These are phyloP conservation scores for Excalfactoria chinensis DNA, from an alignment of 2,113 vertebrate genomes.

Conservation along the genomic window DNA sequence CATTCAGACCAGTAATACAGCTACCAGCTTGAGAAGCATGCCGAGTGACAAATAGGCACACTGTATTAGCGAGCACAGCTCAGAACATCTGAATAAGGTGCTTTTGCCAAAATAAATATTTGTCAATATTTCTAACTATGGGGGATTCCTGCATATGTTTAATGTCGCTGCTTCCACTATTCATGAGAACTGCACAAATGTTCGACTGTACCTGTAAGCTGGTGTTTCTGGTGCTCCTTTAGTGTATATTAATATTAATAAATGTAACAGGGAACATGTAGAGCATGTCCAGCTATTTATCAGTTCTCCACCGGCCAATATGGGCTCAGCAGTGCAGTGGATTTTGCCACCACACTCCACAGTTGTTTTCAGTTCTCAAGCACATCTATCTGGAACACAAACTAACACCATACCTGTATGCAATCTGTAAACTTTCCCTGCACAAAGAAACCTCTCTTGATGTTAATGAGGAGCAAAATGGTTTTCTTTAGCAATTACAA, in stretches of 20 bases:
- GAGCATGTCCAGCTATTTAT: slow-evolving; percentile 33
- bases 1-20: background rate
- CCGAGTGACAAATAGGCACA: background rate
- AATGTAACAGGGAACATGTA: background rate
- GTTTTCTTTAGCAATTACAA: background rate
- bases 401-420: background rate
- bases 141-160: slow-evolving; percentile 70
- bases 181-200: slow-evolving; percentile 54
- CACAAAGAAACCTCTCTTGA: background rate
- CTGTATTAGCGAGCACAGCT: background rate
- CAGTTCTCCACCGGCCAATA: fast-evolving
- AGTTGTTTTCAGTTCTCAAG: background rate
- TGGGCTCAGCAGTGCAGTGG: fast-evolving
- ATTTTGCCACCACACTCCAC: background rate
- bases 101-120: slow-evolving; percentile 60
- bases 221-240: background rate
- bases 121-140: slow-evolving; percentile 61
- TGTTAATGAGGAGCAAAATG: background rate
- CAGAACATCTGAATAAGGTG: slow-evolving; percentile 26
- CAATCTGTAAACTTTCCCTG: background rate
- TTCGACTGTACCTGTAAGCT: slow-evolving; percentile 62
- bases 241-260: slow-evolving; percentile 52
- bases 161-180: slow-evolving; percentile 50
- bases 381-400: background rate
- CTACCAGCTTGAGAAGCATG: background rate